phyloP scores from a whole-genome alignment of 1,140 invertebrate genomes.

The Pogonus chalceus region DNA sequence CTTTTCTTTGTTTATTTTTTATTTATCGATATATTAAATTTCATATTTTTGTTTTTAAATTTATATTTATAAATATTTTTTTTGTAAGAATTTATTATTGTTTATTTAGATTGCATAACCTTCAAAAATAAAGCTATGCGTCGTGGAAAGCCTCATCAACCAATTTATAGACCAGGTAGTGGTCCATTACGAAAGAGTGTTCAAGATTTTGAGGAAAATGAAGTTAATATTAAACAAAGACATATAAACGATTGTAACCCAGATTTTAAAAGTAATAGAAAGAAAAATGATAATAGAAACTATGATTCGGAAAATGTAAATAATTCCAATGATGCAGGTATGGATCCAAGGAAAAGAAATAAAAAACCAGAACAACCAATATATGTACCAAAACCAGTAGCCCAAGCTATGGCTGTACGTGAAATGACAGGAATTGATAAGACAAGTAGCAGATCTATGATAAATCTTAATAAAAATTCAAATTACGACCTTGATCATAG shows the following conservation, averaged over 20 bases:
- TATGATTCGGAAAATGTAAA: neutral
- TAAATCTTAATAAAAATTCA: neutral
- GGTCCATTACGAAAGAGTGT: conserved; percentile 47
- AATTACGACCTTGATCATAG: neutral
- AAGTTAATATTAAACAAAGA: conserved; percentile 33
- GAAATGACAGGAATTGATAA: conserved; percentile 19
- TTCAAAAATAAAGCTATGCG: conserved; percentile 26
- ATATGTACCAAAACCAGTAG: conserved; percentile 44
- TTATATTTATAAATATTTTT: too few species aligned
- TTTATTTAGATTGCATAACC: conserved; percentile 4
- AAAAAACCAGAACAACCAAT: conserved; percentile 47
- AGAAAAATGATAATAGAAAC: neutral
- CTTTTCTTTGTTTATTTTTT: too few species aligned
- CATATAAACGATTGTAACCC: neutral
- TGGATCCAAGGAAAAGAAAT: conserved; percentile 33
- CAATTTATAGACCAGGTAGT: conserved; percentile 51
- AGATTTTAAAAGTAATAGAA: neutral
- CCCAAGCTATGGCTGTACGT: conserved; percentile 38
- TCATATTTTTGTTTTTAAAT: too few species aligned
- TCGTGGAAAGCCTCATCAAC: conserved; percentile 37
- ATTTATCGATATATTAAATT: too few species aligned
- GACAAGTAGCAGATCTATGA: conserved; percentile 26
- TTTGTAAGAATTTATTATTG: neutral
- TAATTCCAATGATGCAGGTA: conserved; percentile 16
- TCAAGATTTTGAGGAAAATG: conserved; percentile 36